A percentile compares a stretch with the other conserved stretches of the same genome.
phyloP scores from a whole-genome alignment of 2,797 vertebrate species.

The Numenius phaeopus region DNA sequence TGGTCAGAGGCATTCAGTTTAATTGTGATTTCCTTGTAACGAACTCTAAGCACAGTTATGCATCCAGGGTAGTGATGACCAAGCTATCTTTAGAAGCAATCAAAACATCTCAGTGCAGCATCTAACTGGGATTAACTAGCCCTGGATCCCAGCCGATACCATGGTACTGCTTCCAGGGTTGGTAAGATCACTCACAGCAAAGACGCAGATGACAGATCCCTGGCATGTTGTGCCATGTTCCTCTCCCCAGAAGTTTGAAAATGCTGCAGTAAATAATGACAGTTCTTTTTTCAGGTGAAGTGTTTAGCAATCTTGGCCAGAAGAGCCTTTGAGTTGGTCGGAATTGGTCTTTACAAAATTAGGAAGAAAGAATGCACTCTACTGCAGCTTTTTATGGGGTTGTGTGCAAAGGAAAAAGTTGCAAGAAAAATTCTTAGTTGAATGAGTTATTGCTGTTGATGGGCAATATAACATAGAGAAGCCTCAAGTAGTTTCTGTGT shows the following conservation, averaged over 20 bases:
- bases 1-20: background rate
- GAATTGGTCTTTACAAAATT: background rate
- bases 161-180: background rate
- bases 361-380: background rate
- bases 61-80: background rate
- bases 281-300: background rate
- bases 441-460: background rate
- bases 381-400: background rate
- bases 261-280: background rate
- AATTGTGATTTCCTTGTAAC: background rate
- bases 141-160: background rate
- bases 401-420: background rate
- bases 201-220: background rate
- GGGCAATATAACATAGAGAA: background rate
- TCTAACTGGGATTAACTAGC: background rate
- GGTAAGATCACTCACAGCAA: background rate
- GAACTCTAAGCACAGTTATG: background rate
- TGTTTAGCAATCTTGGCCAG: background rate
- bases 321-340: background rate
- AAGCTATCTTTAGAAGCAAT: background rate
- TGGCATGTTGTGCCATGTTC: background rate
- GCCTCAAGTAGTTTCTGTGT: background rate
- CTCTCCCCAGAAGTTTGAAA: background rate
- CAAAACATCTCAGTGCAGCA: background rate
- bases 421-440: background rate